Base-by-base conservation (phyloP, 2,113 vertebrate species). In the Toxotes jaculatrix region DNA sequence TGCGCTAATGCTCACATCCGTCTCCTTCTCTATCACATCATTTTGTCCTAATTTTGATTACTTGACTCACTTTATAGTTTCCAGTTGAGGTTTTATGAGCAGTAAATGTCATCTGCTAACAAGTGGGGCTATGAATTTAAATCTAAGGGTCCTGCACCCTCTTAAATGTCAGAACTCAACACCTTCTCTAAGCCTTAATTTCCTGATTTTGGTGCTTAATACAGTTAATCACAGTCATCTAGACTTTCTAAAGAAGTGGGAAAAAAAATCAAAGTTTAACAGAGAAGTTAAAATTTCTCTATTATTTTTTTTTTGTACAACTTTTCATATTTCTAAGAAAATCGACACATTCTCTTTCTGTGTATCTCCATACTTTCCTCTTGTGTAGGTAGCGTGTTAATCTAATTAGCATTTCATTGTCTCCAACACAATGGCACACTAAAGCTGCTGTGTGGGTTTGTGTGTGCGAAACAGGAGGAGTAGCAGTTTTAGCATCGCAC, bases 71-170 rank as follows among this genome's bases (percentile, higher is more conserved):
- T 85, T 74, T 23, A 69, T 42, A 3, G 31, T 53, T 42, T 64
- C 32, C 72, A 49, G 45, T 57, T 43, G 11, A 74, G 59, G 61
- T 74, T 80, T 55, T 36, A 64, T 38, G 66, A 0, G 77, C 55
- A 59, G 57, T 87, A 87, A 89, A 88, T 85, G 86, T 77, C 87
- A 82, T 4, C 49, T 0, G 63, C 12, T 17, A 14, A 63, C 40
- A 42, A 70, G 63, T 7, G 16, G 49, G n/a, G 36, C 27, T 19
- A 11, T 55, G 13, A 70, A 72, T 80, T 69, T 83, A 79, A 67
- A 84, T 64, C 19, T 5, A 13, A 36, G 34, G 32, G 53, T 51
- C 74, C 70, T 12, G 45, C 56, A 10, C 34, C 32, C 21, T 75
- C 66, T 69, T 66, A 71, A 88, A 84, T 86, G 77, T 73, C 80